These are phyloP conservation scores for Leptinotarsa juncta DNA, from an alignment of 2,888 invertebrate species.

Conservation along the genomic window DNA sequence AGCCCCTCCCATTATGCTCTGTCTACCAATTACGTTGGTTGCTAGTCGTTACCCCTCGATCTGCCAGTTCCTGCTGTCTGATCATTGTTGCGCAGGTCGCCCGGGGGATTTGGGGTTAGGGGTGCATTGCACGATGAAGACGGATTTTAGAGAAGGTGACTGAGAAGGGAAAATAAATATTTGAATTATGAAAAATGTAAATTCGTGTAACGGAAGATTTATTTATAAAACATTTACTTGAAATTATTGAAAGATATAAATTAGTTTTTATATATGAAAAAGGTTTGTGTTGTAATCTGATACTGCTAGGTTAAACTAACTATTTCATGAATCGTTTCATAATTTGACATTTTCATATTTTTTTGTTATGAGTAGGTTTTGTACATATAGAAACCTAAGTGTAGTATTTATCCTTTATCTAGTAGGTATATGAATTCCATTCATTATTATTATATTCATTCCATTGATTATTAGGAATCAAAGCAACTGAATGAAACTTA, in stretches of 20 bases:
- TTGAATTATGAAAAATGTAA: background rate
- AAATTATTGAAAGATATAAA: background rate
- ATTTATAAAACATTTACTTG: background rate
- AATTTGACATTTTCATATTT: too few species aligned
- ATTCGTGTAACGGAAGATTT: background rate
- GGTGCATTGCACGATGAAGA: slow-evolving; percentile 26
- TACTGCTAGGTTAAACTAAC: too few species aligned
- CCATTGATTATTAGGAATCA: too few species aligned
- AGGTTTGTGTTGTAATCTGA: too few species aligned
- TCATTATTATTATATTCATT: too few species aligned
- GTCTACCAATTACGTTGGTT: slow-evolving; percentile 39
- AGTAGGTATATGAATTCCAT: too few species aligned
- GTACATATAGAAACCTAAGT: background rate
- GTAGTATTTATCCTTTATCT: too few species aligned
- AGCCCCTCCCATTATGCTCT: slow-evolving; percentile 33
- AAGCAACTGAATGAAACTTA: too few species aligned
- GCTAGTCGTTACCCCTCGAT: slow-evolving; percentile 40
- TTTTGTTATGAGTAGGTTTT: too few species aligned
- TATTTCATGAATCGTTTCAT: too few species aligned
- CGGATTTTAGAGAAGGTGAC: slow-evolving; percentile 5
- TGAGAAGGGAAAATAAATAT: slow-evolving; percentile 5
- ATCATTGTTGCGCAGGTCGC: slow-evolving; percentile 40
- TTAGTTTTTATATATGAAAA: background rate
- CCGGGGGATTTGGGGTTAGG: slow-evolving; percentile 27
- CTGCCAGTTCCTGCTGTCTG: slow-evolving; percentile 30